Evolutionary conservation across 1,140 invertebrate species (phyloP), one percentile per base, ranked within the genome.

Genomic region (Papilio dardanus): DNA sequence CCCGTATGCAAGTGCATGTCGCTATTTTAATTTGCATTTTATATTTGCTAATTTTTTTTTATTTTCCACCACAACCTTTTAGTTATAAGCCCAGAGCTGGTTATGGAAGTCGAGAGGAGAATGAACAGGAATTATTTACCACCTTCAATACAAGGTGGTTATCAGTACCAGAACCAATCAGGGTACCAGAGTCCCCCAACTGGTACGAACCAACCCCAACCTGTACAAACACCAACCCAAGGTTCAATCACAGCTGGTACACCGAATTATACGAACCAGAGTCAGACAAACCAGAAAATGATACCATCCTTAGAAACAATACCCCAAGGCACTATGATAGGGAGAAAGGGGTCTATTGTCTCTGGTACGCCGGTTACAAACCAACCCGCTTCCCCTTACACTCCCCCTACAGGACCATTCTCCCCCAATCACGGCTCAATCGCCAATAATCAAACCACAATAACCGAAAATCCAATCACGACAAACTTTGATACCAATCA

Each of bases 51-150:
- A 86, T 87, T 89, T 89, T 86, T 92, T 92, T 90, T 91, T 92
- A 93, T 92, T 94, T 93, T 81, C 87, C 86, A 76, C 75, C 89
- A 46, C 73, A 76, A 77, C 28, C 58, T 71, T 85, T 77, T 94
- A 97, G 97, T 97, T 86, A 97, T 97, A 94, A 97, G 96, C 90
- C 96, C 96, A 78, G 97, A 98, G 91, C 94, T 98, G 88, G 96
- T 97, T 81, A 96, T 96, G 94, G 97, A 98, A 89, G 97, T 98
- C 76, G 97, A 98, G 94, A 96, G 96, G 87, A 95, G 97, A 87
- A 98, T 98, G 97, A 97, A 97, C 86, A 95, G 97, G 82, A 95
- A 96, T 88, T 96, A 97, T 86, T 91, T 96, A 69, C 96, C 96
- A 66, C 95, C 96, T 73, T 95, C 95, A 73, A 94, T 96, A 78